These are phyloP conservation scores for Dione vanillae DNA, from an alignment of 2,888 invertebrate genomes.

Conservation along the genomic window DNA sequence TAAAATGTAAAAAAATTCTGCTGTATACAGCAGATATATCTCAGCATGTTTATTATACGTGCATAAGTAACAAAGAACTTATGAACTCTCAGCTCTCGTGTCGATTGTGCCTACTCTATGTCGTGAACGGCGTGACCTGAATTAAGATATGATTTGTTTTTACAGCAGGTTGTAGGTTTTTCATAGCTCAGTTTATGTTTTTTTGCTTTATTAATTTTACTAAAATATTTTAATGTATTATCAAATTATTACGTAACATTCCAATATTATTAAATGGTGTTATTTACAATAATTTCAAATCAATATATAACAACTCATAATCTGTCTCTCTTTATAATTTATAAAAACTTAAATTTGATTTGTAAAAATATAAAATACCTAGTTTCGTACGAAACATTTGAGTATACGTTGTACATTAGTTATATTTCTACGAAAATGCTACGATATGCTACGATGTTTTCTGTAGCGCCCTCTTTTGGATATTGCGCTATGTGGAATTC, in stretches of 20 bases:
- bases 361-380: not conserved
- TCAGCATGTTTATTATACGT: constrained; percentile 27
- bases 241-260: not conserved
- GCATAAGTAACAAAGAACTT: constrained; percentile 29
- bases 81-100: constrained; percentile 32
- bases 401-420: not conserved
- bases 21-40: constrained; percentile 5
- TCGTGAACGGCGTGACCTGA: constrained; percentile 30
- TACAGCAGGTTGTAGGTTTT: constrained; percentile 19
- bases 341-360: not conserved
- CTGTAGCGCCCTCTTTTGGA: constrained; percentile 30
- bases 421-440: constrained; percentile 28
- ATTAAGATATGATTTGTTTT: constrained; percentile 30
- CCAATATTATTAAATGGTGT: not conserved
- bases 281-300: not conserved
- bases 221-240: not conserved
- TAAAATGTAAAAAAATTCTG: not conserved
- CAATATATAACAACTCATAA: not conserved
- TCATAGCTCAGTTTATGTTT: not conserved
- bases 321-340: not conserved
- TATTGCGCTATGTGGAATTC: not conserved
- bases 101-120: constrained; percentile 31
- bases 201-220: not conserved
- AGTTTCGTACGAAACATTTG: not conserved
- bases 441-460: constrained; percentile 1